Percentiles rank a stretch among this genome's conserved stretches.
Conservation (phyloP, 2,888 invertebrate genomes). For the Pandemis corylana region DNA sequence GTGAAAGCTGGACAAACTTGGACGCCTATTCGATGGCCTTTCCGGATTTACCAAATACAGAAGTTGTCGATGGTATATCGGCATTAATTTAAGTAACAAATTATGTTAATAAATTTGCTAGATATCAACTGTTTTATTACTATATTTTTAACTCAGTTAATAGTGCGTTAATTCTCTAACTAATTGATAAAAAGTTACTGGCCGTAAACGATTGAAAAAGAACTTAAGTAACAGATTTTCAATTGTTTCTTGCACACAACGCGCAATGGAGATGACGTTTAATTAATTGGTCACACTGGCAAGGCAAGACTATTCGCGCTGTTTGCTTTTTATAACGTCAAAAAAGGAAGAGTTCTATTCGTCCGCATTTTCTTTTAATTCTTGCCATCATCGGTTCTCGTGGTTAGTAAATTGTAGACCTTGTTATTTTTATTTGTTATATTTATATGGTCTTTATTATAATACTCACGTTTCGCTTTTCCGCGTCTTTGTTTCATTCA, state of each 20-base stretch:
- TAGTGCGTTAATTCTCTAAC: too few species aligned
- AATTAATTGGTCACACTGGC: neutral
- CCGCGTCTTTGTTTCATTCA: neutral
- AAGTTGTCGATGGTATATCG: neutral
- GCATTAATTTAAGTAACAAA: too few species aligned
- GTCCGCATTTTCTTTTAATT: neutral
- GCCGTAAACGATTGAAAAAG: neutral
- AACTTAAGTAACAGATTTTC: neutral
- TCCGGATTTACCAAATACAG: slow-evolving; percentile 18
- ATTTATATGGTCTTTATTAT: neutral
- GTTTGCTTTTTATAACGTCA: neutral
- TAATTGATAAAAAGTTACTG: neutral
- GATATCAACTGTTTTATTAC: too few species aligned
- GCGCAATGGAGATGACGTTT: neutral
- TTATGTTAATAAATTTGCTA: too few species aligned
- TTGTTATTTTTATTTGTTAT: too few species aligned
- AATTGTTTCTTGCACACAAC: neutral
- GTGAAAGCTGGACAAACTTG: slow-evolving; percentile 29
- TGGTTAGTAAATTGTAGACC: too few species aligned
- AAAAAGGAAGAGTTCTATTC: neutral
- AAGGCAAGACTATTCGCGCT: neutral
- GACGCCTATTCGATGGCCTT: slow-evolving; percentile 4
- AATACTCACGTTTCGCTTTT: neutral
- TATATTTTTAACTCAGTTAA: too few species aligned
- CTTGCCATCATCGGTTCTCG: too few species aligned